A percentile compares a stretch with the other conserved stretches of the same genome.
Evolutionary conservation across 2,888 invertebrate species (phyloP).

Genomic region (Tachystola acroxantha): DNA sequence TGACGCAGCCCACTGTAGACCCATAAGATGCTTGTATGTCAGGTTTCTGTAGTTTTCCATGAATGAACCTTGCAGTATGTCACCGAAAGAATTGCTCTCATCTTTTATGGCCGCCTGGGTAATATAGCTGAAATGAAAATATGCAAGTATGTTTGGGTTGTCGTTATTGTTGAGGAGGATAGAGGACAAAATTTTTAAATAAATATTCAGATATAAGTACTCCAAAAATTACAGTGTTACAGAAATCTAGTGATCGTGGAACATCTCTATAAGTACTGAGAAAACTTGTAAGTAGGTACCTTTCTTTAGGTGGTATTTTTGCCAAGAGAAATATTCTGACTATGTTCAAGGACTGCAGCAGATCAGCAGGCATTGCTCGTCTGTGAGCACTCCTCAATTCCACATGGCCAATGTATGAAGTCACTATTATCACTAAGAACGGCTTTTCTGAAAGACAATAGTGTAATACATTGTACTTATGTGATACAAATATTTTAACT

Average conservation of each 20-base stretch:
- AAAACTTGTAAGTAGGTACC: no score
- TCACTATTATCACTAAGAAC: slow-evolving; percentile 78
- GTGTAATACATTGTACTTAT: not conserved
- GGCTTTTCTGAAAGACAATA: slow-evolving; percentile 33
- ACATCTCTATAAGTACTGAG: no score
- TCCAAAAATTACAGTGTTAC: no score
- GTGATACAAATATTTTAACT: no score
- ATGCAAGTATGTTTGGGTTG: no score
- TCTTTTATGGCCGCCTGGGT: slow-evolving; percentile 77
- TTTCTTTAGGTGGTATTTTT: slow-evolving; percentile 69
- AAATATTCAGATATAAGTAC: no score
- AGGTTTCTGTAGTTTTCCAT: slow-evolving; percentile 87
- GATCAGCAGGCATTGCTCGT: slow-evolving; percentile 78
- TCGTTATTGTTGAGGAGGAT: no score
- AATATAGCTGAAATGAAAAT: slow-evolving; percentile 41
- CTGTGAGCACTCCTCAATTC: slow-evolving; percentile 84
- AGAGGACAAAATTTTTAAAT: no score
- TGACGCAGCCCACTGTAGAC: slow-evolving; percentile 84
- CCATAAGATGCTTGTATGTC: slow-evolving; percentile 91
- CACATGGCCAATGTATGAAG: slow-evolving; percentile 87
- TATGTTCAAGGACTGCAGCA: slow-evolving; percentile 77
- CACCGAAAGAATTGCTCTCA: slow-evolving; percentile 81
- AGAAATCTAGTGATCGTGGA: no score
- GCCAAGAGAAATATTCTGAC: slow-evolving; percentile 85
- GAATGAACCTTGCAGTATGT: slow-evolving; percentile 88